phyloP scores from a whole-genome alignment of 35 echinoderm and acorn worm genomes.

The Diadema setosum region DNA sequence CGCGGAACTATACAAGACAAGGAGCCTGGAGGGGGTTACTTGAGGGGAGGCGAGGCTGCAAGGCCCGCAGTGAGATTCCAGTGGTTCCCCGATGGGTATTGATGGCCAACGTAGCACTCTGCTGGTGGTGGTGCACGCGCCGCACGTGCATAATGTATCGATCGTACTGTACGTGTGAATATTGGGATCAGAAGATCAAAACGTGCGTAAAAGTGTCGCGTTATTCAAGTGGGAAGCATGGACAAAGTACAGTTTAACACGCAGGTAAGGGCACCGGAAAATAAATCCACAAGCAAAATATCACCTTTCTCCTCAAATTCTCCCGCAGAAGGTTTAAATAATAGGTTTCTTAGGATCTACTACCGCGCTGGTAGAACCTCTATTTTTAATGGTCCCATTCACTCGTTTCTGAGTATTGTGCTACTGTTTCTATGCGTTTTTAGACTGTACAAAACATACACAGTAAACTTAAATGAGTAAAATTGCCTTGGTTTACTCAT shows the following conservation, averaged over 20 bases:
- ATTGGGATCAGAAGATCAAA: background rate
- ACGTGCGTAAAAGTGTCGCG: background rate
- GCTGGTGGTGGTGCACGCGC: background rate
- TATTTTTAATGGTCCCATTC: background rate
- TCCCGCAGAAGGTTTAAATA: background rate
- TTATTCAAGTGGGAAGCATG: background rate
- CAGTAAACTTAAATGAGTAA: background rate
- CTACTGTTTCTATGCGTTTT: no score
- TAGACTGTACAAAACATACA: no score
- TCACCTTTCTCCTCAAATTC: background rate
- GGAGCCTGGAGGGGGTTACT: no score
- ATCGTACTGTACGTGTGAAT: background rate
- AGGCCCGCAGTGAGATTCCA: background rate
- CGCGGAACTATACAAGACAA: no score
- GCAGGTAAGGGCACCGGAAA: background rate
- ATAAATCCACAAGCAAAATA: background rate
- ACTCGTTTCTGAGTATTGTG: background rate
- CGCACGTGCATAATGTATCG: background rate
- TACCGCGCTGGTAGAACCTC: background rate
- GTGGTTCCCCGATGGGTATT: background rate
- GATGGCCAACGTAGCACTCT: background rate
- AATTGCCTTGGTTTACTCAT: background rate
- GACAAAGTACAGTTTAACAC: constrained; percentile 43
- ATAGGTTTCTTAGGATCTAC: background rate
- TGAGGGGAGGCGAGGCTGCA: no score